Base-by-base conservation (phyloP, 2,888 invertebrate genomes). In the Cabera pusaria region DNA sequence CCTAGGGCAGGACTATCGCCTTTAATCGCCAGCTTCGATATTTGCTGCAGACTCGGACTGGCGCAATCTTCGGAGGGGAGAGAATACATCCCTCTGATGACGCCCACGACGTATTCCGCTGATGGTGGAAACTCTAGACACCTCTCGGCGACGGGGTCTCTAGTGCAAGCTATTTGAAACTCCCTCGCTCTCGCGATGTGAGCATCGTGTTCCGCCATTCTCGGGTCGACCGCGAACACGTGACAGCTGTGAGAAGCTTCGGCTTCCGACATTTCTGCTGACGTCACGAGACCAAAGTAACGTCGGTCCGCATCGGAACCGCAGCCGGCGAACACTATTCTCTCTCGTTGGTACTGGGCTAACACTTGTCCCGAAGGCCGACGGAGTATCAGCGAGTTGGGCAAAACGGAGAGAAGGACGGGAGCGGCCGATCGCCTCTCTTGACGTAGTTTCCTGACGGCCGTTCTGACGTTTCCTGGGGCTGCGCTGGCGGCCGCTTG, bases 211-310 rank as follows among this genome's bases (percentile, higher is more conserved):
- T 95, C 94, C 2, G 93, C 92, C 56, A 97, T 88, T 73, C 97
- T 94, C 0, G 96, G 93, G 69, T 98, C 97, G 4, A 97, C 95
- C 42, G 96, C 96, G 73, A 98, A 98, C 0, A 98, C 97, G 77
- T 98, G 98, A 66, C 98, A 98, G 32, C 98, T 97, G 67, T 96
- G 96, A 0, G 96, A 96, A 58, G 64, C 91, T 48, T 80, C 86
- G 0, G 71, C 63, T 18, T 82, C 85, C 0, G 88, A 88, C 41
- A 90, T 83, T 42, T 94, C 92, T 0, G 95, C 94, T 62, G 95
- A 93, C 0, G 98, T 98, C 1, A 98, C 95, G 22, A 98, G 91
- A 0, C 98, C 98, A 72, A 98, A 98, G 75, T 96, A 98, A 29
- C 96, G 91, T 59, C 96, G 93, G 64, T 98, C 97, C 55, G 96